Base-by-base conservation (phyloP, 2,888 invertebrate species). In the Pseudeuparius sepicola region DNA sequence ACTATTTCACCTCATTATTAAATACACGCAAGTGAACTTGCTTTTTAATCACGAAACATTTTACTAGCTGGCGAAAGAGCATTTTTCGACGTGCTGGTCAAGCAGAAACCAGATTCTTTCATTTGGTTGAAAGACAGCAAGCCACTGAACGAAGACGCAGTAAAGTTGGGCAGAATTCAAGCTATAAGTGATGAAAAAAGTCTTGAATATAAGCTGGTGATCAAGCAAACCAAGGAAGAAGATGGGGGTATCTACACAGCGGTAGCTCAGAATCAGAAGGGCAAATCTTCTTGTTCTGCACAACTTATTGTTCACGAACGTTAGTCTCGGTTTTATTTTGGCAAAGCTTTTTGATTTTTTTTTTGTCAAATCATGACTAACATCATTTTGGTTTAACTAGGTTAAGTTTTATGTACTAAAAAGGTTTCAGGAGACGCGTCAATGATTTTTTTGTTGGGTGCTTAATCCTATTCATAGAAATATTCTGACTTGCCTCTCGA, bases 181-280 rank as follows among this genome's bases (percentile, higher is more conserved):
- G 70, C 74, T 45, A 70, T 74, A 4, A 69, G 68, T 32, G 67
- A 68, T 9, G 65, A 70, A 13, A 72, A 73, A 36, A 72, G 70
- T 43, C 68, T 68, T 16, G 70, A 70, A 35, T 81, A 81, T 59
- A 78, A 75, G 36, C 66, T 94, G 46, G 73, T 78, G 49, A 73
- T 86, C 44, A 73, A 76, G 52, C 83, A 87, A 57, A 82, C 82
- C 50, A 58, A 63, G 14, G 67, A 80, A 49, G 75, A 72, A 15
- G 94, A 94, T 61, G 73, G 78, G n/a, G 93, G 90, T 30, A 73
- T 87, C 25, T 96, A 96, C 60, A 87, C 88, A 1, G 88, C 89
- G 27, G 75, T 86, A 43, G 92, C 92, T 12, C 78, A 80, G 38
- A 88, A 89, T 54, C 67, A 70, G 14, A 73, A 77, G 37, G 88